Conservation (phyloP, 2,888 invertebrate genomes). For the Asteroscopus sphinx region DNA sequence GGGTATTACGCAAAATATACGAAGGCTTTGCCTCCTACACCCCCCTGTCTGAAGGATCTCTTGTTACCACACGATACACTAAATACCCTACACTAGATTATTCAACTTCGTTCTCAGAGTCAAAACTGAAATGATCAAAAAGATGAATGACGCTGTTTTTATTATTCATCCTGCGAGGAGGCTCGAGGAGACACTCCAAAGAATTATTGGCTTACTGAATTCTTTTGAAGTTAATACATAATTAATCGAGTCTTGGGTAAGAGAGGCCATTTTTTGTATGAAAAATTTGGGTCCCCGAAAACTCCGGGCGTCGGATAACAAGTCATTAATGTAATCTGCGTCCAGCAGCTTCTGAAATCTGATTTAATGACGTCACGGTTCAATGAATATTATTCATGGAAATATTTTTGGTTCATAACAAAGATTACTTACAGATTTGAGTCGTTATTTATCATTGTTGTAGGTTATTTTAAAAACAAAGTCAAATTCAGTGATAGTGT, state of each 20-base stretch:
- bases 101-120: conserved; percentile 17
- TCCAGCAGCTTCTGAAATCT: conserved; percentile 28
- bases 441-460: background rate
- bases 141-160: conserved; percentile 32
- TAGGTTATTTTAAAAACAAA: no score
- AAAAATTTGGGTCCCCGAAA: conserved; percentile 32
- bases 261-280: conserved; percentile 47
- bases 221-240: conserved; percentile 63
- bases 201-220: conserved; percentile 60
- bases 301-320: conserved; percentile 42
- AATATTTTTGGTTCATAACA: conserved; percentile 5
- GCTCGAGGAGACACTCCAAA: conserved; percentile 37
- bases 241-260: conserved; percentile 54
- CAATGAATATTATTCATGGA: conserved; percentile 42
- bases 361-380: conserved; percentile 37
- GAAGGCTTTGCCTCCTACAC: conserved; percentile 23
- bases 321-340: conserved; percentile 52
- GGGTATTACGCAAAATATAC: conserved; percentile 46
- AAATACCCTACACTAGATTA: conserved; percentile 36
- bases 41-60: conserved; percentile 48
- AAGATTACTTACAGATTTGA: background rate
- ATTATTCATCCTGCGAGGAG: conserved; percentile 44
- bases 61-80: conserved; percentile 47
- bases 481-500: no score
- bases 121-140: conserved; percentile 48